A percentile compares a stretch with the other conserved stretches of the same genome.
Conservation (phyloP, 2,797 vertebrate species). For the Enteromius anoplus region DNA sequence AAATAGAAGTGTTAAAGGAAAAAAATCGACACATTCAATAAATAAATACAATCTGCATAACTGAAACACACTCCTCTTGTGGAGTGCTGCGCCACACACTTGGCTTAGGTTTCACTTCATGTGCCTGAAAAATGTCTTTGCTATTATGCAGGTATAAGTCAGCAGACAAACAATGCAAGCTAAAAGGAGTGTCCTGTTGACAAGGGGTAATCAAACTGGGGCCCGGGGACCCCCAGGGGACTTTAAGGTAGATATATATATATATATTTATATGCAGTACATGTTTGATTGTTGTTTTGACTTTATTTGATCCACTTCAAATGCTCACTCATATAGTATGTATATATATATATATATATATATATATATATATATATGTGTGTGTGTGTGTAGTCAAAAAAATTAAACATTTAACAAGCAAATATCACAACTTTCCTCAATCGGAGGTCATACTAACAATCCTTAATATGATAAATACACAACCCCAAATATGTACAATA, state of each 20-base stretch:
- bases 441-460: neutral
- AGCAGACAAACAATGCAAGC: neutral
- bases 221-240: neutral
- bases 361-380: too few species aligned
- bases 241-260: neutral
- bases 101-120: conserved; percentile 6
- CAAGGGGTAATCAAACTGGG: neutral
- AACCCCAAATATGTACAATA: neutral
- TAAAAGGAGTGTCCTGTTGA: too few species aligned
- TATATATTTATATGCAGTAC: too few species aligned
- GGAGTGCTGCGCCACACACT: neutral
- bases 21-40: conserved; percentile 31
- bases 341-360: too few species aligned
- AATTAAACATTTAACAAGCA: too few species aligned
- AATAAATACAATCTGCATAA: conserved; percentile 37
- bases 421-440: neutral
- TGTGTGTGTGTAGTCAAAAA: too few species aligned
- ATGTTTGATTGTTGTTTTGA: too few species aligned
- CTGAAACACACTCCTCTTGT: neutral
- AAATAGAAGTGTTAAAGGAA: conserved; percentile 29
- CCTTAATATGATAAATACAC: neutral
- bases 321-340: too few species aligned
- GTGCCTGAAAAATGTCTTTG: neutral
- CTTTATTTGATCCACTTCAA: too few species aligned
- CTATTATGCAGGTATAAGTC: neutral